Evolutionary conservation across 2,888 invertebrate species (phyloP), one percentile per base, ranked within the genome.

Genomic region (Colostygia pectinataria): DNA sequence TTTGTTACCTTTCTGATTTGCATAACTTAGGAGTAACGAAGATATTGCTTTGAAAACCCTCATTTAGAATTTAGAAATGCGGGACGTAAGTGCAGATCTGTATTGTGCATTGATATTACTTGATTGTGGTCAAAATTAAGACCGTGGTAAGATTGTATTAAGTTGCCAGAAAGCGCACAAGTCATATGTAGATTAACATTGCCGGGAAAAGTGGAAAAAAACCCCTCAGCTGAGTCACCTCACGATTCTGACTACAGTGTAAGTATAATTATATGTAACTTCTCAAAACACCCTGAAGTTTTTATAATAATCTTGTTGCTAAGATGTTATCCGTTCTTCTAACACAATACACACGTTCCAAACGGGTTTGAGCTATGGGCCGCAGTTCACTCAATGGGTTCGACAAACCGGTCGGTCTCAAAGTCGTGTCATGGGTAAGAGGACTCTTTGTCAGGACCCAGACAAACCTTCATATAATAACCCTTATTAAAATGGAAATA

Each of bases 341-440:
- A 33, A 23, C 31, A 38, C 38, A 37, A 42, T 31, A 27, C 46
- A 46, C 49, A 46, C 15, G 31, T 39, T 38, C 29, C 8, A 47
- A 53, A 53, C 53, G 12, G 29, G 53, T 48, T 55, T 37, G 15
- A 41, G 34, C 18, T 23, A 31, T 33, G 24, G 40, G 28, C 14
- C 34, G 39, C 44, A 55, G 53, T 47, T 56, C 52, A 55, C 51
- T 55, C 51, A 56, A 59, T 59, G 55, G 46, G 28, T 38, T 29
- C 25, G 32, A 25, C 31, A 32, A 56, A 56, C 59, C 54, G 56
- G 59, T 59, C 39, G 4, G 24, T 20, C 27, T 13, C 33, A 15
- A 7, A 31, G 10, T 6, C 48, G 41, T 45, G 52, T 54, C 56
- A 56, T 53, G 59, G 37, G 45, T 50, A 41, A 45, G 53, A 47